Conservation (phyloP, 2,797 vertebrate species). For the Botia kubotai region DNA sequence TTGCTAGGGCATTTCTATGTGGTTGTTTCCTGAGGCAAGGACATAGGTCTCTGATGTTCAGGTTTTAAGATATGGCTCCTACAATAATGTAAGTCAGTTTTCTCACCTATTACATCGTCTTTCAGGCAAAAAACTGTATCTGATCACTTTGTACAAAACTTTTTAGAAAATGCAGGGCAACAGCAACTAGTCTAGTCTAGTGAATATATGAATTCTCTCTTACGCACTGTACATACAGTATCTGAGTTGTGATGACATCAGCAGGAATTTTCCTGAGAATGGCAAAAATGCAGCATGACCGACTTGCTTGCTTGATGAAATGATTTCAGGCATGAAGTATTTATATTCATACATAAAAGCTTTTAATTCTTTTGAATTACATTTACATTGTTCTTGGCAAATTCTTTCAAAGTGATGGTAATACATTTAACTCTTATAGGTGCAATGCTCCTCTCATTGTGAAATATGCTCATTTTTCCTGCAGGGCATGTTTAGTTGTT, state of each 20-base stretch:
- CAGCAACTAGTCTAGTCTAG: too few species aligned
- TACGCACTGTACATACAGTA: conserved; percentile 4
- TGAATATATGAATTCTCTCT: too few species aligned
- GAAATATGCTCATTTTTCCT: not conserved
- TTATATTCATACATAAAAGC: not conserved
- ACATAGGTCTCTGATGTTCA: too few species aligned
- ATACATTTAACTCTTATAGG: not conserved
- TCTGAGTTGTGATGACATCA: conserved; percentile 28
- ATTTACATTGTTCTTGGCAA: not conserved
- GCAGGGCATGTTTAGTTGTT: conserved; percentile 38
- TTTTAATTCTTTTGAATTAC: not conserved
- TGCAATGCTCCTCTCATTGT: not conserved
- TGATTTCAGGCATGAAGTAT: conserved; percentile 24
- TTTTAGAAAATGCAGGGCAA: too few species aligned
- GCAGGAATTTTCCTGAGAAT: conserved; percentile 63
- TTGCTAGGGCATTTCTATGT: too few species aligned
- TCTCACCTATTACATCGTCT: too few species aligned
- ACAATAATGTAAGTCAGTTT: too few species aligned
- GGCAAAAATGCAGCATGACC: conserved; percentile 77
- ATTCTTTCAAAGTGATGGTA: not conserved
- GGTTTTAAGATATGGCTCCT: too few species aligned
- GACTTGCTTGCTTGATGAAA: conserved; percentile 39
- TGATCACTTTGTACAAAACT: too few species aligned
- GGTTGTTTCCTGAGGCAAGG: too few species aligned
- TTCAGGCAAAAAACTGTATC: too few species aligned